These are phyloP conservation scores for Rhodophaea formosa DNA, from an alignment of 2,888 invertebrate genomes.

Conservation along the genomic window DNA sequence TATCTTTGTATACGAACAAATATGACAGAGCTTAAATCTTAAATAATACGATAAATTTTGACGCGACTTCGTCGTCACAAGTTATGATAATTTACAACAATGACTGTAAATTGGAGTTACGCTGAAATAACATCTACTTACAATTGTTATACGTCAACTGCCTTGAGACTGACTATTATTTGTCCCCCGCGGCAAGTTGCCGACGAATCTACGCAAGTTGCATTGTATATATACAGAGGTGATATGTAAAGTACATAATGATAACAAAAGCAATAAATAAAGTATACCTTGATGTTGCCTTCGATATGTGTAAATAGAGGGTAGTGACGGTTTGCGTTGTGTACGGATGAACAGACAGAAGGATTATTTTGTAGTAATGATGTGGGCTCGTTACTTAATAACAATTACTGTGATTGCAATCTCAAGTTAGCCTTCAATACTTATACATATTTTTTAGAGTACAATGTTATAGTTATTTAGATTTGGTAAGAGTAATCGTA, in stretches of 20 bases:
- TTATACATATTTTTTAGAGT: constrained; percentile 82
- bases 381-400: constrained; percentile 79
- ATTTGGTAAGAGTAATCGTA: constrained; percentile 71
- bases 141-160: constrained; percentile 36
- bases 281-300: constrained; percentile 81
- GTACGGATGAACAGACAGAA: constrained; percentile 50
- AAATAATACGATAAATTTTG: constrained; percentile 58
- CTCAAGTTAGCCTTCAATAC: constrained; percentile 81
- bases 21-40: constrained; percentile 75
- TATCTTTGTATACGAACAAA: constrained; percentile 80
- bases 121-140: constrained; percentile 27
- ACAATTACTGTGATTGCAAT: constrained; percentile 80
- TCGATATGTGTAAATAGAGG: constrained; percentile 68
- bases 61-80: constrained; percentile 50
- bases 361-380: constrained; percentile 73
- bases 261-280: constrained; percentile 80
- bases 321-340: constrained; percentile 58
- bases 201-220: constrained; percentile 41
- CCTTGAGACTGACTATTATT: constrained; percentile 67
- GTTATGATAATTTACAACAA: constrained; percentile 30
- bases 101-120: constrained; percentile 23
- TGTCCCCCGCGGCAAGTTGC: constrained; percentile 42
- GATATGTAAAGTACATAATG: constrained; percentile 76
- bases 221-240: constrained; percentile 72
- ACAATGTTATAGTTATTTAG: constrained; percentile 81